Evolutionary conservation across 2,888 invertebrate genomes (phyloP).

Genomic region (Patella caerulea): DNA sequence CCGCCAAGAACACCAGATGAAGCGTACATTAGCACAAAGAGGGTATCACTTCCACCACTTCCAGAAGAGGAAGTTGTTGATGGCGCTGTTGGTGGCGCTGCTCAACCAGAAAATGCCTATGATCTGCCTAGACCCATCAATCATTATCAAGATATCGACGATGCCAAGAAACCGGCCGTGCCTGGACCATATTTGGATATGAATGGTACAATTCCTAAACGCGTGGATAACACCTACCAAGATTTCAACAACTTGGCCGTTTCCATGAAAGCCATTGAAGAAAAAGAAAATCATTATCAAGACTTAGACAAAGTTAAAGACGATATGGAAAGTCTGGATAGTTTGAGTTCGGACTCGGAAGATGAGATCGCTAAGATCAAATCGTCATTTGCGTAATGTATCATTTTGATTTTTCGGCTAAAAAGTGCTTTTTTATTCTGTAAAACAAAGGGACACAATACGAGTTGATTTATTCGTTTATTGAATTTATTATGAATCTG

Average conservation of each 20-base stretch:
- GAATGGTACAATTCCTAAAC: background rate
- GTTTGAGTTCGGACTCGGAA: background rate
- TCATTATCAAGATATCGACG: conserved; percentile 2
- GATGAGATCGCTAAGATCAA: background rate
- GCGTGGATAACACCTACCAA: background rate
- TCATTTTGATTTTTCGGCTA: too few relatives aligned
- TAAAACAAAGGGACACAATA: too few relatives aligned
- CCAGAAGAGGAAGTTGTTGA: too few relatives aligned
- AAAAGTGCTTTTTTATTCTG: too few relatives aligned
- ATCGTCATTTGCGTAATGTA: background rate
- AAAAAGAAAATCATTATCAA: conserved; percentile 21
- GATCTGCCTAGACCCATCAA: background rate
- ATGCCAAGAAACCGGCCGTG: background rate
- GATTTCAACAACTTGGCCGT: background rate
- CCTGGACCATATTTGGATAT: conserved; percentile 3
- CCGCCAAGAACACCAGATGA: too few relatives aligned
- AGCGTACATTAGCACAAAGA: too few relatives aligned
- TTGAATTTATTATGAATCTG: too few relatives aligned
- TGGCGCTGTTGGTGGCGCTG: background rate
- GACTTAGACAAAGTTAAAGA: conserved; percentile 14
- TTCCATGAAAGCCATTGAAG: background rate
- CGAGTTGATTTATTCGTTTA: too few relatives aligned
- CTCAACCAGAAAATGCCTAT: background rate
- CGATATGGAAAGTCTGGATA: background rate
- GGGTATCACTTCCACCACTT: too few relatives aligned